Conservation (phyloP, 2,113 vertebrate genomes). For the Leptocoma aspasia region DNA sequence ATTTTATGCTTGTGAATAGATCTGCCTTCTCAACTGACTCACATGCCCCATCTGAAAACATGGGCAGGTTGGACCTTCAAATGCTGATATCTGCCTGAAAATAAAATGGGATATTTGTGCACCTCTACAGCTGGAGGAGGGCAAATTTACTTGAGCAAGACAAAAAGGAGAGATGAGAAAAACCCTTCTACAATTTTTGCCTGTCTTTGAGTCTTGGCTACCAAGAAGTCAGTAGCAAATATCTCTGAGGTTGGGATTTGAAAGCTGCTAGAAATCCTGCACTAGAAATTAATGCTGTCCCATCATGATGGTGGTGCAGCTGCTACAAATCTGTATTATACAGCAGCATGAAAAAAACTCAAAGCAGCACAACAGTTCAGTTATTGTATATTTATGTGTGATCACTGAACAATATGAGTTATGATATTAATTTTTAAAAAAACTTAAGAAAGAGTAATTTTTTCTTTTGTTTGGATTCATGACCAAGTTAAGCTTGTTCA, state of each 20-base stretch:
- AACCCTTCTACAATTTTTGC: background rate
- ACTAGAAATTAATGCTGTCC: background rate
- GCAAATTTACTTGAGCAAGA: background rate
- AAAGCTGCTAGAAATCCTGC: background rate
- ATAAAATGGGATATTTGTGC: background rate
- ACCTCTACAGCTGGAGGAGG: background rate
- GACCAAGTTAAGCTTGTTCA: background rate
- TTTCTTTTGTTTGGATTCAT: background rate
- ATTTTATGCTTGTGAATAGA: background rate
- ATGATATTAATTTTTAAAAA: background rate
- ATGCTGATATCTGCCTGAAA: background rate
- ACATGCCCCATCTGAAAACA: background rate
- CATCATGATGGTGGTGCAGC: background rate
- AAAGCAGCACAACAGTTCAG: background rate
- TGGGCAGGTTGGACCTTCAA: background rate
- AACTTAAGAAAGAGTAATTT: fast-evolving
- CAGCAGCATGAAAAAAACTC: background rate
- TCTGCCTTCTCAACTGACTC: background rate
- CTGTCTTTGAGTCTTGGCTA: background rate
- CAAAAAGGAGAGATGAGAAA: background rate
- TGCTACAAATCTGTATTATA: background rate
- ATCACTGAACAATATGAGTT: background rate
- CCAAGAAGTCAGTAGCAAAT: background rate
- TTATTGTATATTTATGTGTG: background rate
- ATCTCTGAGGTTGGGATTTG: background rate